Evolutionary conservation across 2,888 invertebrate genomes (phyloP), one percentile per base, ranked within the genome.

Genomic region (Microdon myrmicae): DNA sequence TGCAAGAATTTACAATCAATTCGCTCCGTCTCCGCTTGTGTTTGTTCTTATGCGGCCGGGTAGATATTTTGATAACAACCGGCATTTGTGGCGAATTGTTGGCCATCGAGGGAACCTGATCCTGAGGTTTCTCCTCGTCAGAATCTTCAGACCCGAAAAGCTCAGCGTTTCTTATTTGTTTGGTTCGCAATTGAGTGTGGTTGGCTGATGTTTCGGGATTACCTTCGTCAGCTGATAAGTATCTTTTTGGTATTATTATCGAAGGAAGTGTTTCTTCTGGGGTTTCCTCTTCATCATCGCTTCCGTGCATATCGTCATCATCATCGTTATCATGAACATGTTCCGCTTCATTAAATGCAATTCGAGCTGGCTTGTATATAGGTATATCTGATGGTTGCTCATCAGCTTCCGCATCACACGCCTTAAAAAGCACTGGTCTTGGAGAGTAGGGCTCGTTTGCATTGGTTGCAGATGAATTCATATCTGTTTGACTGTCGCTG

Each of bases 391-490:
- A 38, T 9, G 64, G 45, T 1, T 59, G 59, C n/a, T 59, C 53
- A 38, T 59, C 53, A 39, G 59, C 29, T 13, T 54, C 66, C 1
- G 66, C 43, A 9, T 53, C 44, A 6, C 51, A 43, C 3, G 43
- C 28, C 4, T 34, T 20, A 0, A 22, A 9, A 1, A 7, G 7
- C 4, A 68, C 26, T 0, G 68, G 66, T 13, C 53, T 53, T 1
- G 68, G 68, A 1, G 66, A 68, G 23, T 68, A 68, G 1, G 53
- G 64, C 20, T 68, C 68, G 23, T 61, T 53, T 10, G 41, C 47
- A 4, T 29, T 43, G 4, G 48, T 25, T 1, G 20, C 43, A 3
- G 44, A 37, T 13, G 26, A 34, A 25, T 38, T 39, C 2, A 26
- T 49, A 17, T 49, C 41, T 13, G 35, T 7, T 1, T 25, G n/a